Evolutionary conservation across 2,113 vertebrate species (phyloP), one percentile per base, ranked within the genome.

Genomic region (Macroglossus sobrinus): DNA sequence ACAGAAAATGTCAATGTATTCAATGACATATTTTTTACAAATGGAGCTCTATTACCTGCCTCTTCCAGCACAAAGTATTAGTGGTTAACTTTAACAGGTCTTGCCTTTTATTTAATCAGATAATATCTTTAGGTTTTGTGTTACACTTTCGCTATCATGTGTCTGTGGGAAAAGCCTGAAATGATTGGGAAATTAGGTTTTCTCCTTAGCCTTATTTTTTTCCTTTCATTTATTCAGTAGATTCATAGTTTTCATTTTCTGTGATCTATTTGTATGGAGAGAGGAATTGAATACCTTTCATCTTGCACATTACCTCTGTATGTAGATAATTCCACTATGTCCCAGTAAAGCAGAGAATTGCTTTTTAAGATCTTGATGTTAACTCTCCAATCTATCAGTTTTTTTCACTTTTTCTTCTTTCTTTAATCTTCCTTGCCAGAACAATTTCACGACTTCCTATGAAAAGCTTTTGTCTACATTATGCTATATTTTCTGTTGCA

Each of bases 301-400:
- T 89, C 53, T 94, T 79, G 38, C 4, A 6, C 28, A 61, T 95
- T 72, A 91, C 6, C 0, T 21, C 63, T 94, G 5, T 57, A 88
- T 84, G 96, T 96, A 91, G 66, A 91, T 81, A 95, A 81, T 24
- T 90, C 84, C 68, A 61, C 40, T 80, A 68, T 38, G 45, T 47
- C 38, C 6, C 22, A 89, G 9, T 0, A 78, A 93, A 97, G 80
- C 30, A 30, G 33, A 75, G 84, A 94, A 96, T 28, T 75, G 84
- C 97, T 95, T 97, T 94, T 97, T 95, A 97, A 97, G 55, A 96
- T 95, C 57, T 59, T 12, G 0, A 64, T 21, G 0, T 75, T 93
- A 93, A 97, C 69, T 85, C 66, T 16, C 0, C 0, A 97, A 72
- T 93, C 30, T 79, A 47, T 64, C n/a, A 47, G 45, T n/a, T 92